Evolutionary conservation across 2,797 vertebrate species (phyloP), one percentile per base, ranked within the genome.

Genomic region (Betta splendens): DNA sequence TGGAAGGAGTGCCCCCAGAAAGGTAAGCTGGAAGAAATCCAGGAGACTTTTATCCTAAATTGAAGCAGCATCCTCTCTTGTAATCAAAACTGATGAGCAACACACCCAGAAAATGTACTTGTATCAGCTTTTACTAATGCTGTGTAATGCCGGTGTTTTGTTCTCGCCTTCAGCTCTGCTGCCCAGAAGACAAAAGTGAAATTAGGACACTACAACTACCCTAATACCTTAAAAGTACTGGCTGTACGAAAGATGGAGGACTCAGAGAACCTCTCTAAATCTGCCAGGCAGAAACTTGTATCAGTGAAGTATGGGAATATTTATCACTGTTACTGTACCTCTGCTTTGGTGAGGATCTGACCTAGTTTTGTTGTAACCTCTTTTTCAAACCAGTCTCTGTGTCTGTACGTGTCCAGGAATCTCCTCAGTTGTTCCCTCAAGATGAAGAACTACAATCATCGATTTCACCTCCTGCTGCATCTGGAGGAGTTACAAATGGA

Each of bases 401-500:
- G 26, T 70, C 22, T 46, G 8, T 46, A 0, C 13, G 20, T 3
- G 53, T 0, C 10, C 66, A 96, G 95, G 67, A 58, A 33, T 37
- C 64, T 91, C 33, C 84, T 96, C 50, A 69, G 84, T 43, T 80
- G 81, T 1, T 0, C 85, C 1, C 79, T 97, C 35, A 75, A 80
- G 22, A 85, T 92, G 74, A 89, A 68, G 53, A 94, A 90, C 66
- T 97, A 98, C 26, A 9, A 61, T 2, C 9, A 69, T 55, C 92
- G 91, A 44, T 92, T 96, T 68, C 87, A 89, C 57, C 89, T 93
- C 51, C 89, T 98, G 64, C 89, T 98, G n/a, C 85, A 97, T 81
- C 84, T 98, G 62, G 96, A 98, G 61, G 97, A 98, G 86, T 90
- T 96, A 49, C 95, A 97, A 88, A 95, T 95, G 94, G 94, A 96